Percentiles rank a stretch among this genome's conserved stretches.
These are phyloP conservation scores for zebrafish (Danio rerio) DNA, from an alignment of 2,113 vertebrate genomes.

Conservation along the genomic window DNA sequence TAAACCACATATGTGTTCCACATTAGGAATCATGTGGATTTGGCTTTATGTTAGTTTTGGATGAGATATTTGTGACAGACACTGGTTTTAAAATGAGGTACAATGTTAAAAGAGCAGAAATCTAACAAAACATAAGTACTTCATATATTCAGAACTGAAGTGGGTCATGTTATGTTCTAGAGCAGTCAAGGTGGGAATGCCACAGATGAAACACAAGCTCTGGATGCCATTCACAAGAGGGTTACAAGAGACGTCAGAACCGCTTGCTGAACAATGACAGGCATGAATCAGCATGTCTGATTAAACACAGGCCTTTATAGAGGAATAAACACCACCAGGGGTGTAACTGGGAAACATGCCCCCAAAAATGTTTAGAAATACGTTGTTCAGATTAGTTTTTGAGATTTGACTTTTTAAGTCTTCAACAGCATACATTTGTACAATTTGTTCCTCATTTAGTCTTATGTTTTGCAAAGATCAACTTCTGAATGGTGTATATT, in stretches of 20 bases:
- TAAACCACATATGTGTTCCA: too few species aligned
- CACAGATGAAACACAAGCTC: constrained; percentile 7
- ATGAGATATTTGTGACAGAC: too few species aligned
- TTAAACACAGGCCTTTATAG: background rate
- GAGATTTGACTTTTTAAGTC: too few species aligned
- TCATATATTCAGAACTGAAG: background rate
- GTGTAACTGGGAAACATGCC: background rate
- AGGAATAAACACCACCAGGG: background rate
- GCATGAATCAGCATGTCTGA: constrained; percentile 23
- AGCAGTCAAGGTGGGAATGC: background rate
- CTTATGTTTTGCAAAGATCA: background rate
- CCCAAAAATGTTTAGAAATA: background rate
- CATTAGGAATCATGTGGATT: too few species aligned
- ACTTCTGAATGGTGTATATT: background rate
- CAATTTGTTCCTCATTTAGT: too few species aligned
- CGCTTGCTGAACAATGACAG: constrained; percentile 63
- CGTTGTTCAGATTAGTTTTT: background rate
- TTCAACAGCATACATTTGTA: too few species aligned
- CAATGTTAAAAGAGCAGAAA: too few species aligned
- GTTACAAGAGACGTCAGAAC: background rate
- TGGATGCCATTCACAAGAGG: constrained; percentile 13
- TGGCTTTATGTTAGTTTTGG: too few species aligned
- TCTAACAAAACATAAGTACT: background rate
- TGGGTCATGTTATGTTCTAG: constrained; percentile 4
- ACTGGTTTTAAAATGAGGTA: too few species aligned